A percentile compares a stretch with the other conserved stretches of the same genome.
Conservation (phyloP, 2,797 vertebrate species). For the Babyrousa celebensis region DNA sequence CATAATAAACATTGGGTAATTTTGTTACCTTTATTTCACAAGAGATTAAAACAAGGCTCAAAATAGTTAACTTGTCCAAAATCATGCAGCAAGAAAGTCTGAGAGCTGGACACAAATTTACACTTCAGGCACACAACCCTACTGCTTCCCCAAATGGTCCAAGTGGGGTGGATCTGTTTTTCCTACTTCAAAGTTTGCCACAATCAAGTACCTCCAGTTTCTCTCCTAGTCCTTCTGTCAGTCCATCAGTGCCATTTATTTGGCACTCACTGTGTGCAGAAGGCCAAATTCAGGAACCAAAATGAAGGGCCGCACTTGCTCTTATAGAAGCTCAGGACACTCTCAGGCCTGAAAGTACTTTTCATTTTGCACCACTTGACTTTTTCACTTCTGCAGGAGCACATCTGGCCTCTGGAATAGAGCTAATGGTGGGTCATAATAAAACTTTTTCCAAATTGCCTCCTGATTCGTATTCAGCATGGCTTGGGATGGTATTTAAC, state of each 20-base stretch:
- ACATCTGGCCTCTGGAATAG: constrained; percentile 29
- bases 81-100: background rate
- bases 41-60: constrained; percentile 34
- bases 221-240: background rate
- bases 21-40: constrained; percentile 49
- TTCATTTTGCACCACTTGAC: background rate
- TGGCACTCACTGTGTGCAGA: background rate
- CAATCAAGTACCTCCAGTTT: background rate
- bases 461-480: constrained; percentile 1
- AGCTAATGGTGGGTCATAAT: constrained; percentile 31
- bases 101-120: background rate
- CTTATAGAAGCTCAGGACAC: background rate
- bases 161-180: background rate
- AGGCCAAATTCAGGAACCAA: background rate
- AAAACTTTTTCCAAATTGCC: constrained; percentile 60
- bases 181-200: constrained; percentile 3
- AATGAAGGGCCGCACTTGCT: background rate
- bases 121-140: background rate
- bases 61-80: background rate
- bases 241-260: background rate
- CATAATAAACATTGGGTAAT: background rate
- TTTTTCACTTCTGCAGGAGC: constrained; percentile 12
- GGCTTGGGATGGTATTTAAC: background rate
- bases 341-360: background rate
- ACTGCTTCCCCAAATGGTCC: background rate